Conservation (phyloP, 2,888 invertebrate genomes). For the Stenodema calcarata region DNA sequence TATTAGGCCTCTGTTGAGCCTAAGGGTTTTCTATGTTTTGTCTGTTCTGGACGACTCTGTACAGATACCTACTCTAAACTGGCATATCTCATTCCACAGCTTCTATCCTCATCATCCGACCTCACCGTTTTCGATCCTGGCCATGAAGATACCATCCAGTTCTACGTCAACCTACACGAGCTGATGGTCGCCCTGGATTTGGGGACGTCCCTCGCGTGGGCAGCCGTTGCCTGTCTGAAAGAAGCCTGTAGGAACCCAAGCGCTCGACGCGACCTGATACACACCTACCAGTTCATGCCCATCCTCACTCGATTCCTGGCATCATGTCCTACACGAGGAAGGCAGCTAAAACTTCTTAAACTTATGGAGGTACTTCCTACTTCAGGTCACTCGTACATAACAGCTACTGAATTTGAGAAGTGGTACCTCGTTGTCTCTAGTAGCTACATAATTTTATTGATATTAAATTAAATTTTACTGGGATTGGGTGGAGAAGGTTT, state of each 20-base stretch:
- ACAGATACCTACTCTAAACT: too few relatives aligned
- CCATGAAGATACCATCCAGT: slow-evolving; percentile 69
- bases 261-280: slow-evolving; percentile 70
- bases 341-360: slow-evolving; percentile 69
- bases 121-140: slow-evolving; percentile 70
- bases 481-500: too few relatives aligned
- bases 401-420: too few relatives aligned
- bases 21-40: too few relatives aligned
- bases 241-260: slow-evolving; percentile 70
- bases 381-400: too few relatives aligned
- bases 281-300: slow-evolving; percentile 75
- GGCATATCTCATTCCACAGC: background rate
- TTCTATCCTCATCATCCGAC: slow-evolving; percentile 1
- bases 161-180: slow-evolving; percentile 72
- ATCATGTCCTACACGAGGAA: slow-evolving; percentile 68
- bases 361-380: slow-evolving; percentile 68
- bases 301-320: slow-evolving; percentile 68
- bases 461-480: too few relatives aligned
- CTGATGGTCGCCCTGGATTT: slow-evolving; percentile 68
- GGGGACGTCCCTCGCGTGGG: slow-evolving; percentile 70
- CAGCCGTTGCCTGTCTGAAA: slow-evolving; percentile 70
- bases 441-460: too few relatives aligned
- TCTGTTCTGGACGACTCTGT: too few relatives aligned
- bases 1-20: too few relatives aligned
- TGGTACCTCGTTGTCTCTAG: too few relatives aligned